Base-by-base conservation (phyloP, 2,888 invertebrate genomes). In the Cataglyphis livida region DNA sequence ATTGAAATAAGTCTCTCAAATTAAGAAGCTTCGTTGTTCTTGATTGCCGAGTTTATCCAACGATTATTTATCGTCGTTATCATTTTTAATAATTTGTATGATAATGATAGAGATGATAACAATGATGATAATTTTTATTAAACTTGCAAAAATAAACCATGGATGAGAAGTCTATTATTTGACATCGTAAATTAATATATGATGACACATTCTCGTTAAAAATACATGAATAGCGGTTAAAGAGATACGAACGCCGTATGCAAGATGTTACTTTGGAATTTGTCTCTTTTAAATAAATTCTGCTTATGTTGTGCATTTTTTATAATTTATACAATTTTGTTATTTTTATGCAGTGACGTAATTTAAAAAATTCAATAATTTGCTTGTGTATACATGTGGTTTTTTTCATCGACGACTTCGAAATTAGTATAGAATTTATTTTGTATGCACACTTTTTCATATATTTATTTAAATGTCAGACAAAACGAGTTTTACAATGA, bases 1-100 rank as follows among this genome's bases (percentile, higher is more conserved):
- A 18, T 12, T 48, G 54, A 35, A 70, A 54, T 54, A 51, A 75
- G 21, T 35, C 35, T 75, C 25, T 75, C 38, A 38, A 51, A 65
- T 18, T 12, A 18, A 35, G 21, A 25, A 9, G 1, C 44, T 2
- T 71, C 32, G 4, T 44, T 25, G 4, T 44, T 25, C 51, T 65
- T 25, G n/a, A 38, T 25, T 21, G 10, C 25, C 21, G 3, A 12
- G 4, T 15, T 54, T 35, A 5, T 3, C 3, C 21, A 54, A 25
- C 35, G 35, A 70, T 44, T 35, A 54, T 21, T 35, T 54, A 3
- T 51, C 32, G 35, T 70, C 18, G 35, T 35, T 32, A 12, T 44
- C 6, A 38, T 25, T 70, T 70, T 54, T 18, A 18, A 1, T 1
- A 0, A 5, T 21, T 66, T 66, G 15, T 4, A 35, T 21, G 54